Evolutionary conservation across 2,888 invertebrate species (phyloP), one percentile per base, ranked within the genome.

Genomic region (Pristionchus mayeri): DNA sequence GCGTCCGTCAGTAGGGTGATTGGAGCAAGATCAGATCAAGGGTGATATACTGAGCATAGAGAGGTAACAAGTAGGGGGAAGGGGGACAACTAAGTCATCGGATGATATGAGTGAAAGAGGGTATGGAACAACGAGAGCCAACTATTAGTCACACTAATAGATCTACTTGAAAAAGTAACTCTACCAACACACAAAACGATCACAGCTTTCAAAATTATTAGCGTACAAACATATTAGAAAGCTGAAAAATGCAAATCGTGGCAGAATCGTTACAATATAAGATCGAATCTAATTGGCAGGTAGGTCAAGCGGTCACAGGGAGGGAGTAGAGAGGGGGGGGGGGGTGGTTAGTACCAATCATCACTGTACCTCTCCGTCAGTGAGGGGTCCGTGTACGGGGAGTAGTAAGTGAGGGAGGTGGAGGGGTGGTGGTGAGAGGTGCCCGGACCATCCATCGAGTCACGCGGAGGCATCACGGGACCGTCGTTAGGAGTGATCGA

Each of bases 251-350:
- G 54, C 24, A 63, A 34, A 63, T 11, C 57, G 24, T 57, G 9
- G 57, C 57, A 57, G 34, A 71, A 67, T 67, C 60, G 37, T 67
- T 67, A 18, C 1, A n/a, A 1, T 7, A 71, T 24, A 40, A n/a
- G 40, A n/a, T 71, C 71, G 71, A 71, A 71, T 71, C 71, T 44
- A 40, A 18, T 0, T 71, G 40, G 67, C 67, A 71, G 67, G 67
- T 63, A 16, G 63, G 63, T 30, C 30, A 30, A 13, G 4, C 30
- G 30, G 30, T 54, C 9, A 54, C 54, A 54, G 44, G 7, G 13
- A 44, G 7, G 40, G 71, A 3, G 40, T 34, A 3, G 30, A 34
- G 16, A n/a, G 34, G 0, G 75, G 44, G n/a, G 67, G 30, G 67
- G 27, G 7, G 67, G 9, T 16, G 63, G 30, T 27, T 67, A 71